Conservation (phyloP, 2,888 invertebrate species). For the Dione juno region DNA sequence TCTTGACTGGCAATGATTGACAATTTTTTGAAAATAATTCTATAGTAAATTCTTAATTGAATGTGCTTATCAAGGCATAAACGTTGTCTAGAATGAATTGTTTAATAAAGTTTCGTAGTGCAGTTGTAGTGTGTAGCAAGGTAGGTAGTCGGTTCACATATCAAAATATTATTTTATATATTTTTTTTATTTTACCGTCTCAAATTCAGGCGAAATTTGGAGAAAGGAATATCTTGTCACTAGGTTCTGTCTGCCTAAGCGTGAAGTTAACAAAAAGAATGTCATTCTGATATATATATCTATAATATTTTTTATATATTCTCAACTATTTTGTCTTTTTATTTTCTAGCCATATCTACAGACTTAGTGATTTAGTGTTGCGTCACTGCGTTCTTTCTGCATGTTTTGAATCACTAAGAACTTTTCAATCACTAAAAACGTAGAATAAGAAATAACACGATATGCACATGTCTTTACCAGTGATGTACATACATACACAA, state of each 20-base stretch:
- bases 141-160: not conserved
- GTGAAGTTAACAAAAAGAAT: no score
- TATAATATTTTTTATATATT: not conserved
- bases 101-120: not conserved
- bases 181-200: no score
- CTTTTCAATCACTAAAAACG: not conserved
- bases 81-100: constrained; percentile 1
- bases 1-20: constrained; percentile 14
- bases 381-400: not conserved
- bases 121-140: not conserved
- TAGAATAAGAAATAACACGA: constrained; percentile 15
- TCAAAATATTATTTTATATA: not conserved
- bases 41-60: not conserved
- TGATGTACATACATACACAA: constrained; percentile 59
- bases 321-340: not conserved
- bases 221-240: no score
- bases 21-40: constrained; percentile 2
- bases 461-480: constrained; percentile 34
- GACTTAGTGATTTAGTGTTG: not conserved
- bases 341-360: not conserved
- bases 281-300: no score
- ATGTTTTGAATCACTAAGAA: not conserved
- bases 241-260: no score
- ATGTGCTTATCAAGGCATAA: not conserved
- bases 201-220: no score